Conservation (phyloP, 53 echinoderm and acorn worm species). For the Holothuria scabra region DNA sequence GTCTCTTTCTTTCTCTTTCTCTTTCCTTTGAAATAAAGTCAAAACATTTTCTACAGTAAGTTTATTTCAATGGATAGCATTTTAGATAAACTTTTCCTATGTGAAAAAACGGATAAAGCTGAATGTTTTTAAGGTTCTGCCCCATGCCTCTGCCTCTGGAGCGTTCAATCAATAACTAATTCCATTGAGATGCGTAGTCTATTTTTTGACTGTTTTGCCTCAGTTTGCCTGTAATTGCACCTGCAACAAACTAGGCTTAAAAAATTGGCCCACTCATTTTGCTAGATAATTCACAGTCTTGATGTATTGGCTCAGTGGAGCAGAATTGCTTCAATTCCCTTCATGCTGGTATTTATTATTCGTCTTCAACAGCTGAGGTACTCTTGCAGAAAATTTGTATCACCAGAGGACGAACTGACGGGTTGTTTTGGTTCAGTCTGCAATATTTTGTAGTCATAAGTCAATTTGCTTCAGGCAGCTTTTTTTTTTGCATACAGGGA, state of each 20-base stretch:
- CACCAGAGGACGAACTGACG: constrained; percentile 13
- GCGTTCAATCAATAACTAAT: too few species aligned
- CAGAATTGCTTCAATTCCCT: constrained; percentile 33
- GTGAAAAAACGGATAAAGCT: too few species aligned
- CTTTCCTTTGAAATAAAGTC: too few species aligned
- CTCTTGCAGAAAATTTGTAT: constrained; percentile 45
- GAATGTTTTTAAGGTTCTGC: too few species aligned
- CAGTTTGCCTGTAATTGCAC: constrained; percentile 12
- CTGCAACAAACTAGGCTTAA: constrained; percentile 39
- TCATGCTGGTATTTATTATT: constrained; percentile 20
- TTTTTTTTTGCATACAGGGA: not conserved
- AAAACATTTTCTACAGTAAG: too few species aligned
- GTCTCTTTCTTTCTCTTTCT: too few species aligned
- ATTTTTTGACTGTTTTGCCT: constrained; percentile 22
- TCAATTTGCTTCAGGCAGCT: constrained; percentile 11
- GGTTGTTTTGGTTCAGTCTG: constrained; percentile 20
- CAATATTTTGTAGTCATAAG: constrained; percentile 37
- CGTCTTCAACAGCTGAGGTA: constrained; percentile 34
- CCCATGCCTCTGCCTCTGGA: too few species aligned
- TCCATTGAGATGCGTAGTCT: not conserved
- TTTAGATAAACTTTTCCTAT: too few species aligned
- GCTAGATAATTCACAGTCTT: constrained; percentile 25
- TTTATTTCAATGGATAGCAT: too few species aligned
- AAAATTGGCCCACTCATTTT: constrained; percentile 24
- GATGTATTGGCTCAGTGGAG: constrained; percentile 29